Base-by-base conservation (phyloP, 2,797 vertebrate genomes). In the Poecilia wingei region DNA sequence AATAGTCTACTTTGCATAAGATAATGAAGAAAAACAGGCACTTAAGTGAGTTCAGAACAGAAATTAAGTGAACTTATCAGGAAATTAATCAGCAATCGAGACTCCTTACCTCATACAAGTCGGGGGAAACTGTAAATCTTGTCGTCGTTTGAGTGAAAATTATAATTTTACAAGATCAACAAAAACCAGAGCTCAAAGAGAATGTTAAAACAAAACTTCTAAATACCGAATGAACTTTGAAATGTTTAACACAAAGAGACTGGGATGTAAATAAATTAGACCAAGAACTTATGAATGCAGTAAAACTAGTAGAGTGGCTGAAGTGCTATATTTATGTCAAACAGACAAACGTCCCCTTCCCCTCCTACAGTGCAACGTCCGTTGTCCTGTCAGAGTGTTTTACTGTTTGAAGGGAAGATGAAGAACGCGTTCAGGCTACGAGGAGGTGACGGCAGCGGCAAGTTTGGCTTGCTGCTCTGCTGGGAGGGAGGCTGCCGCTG, bases 401-500 rank as follows among this genome's bases (percentile, higher is more conserved):
- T 3, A 51, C 49, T 69, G 45, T 36, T 39, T 16, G 14, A 1
- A 55, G 80, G 82, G 79, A 41, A 79, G n/a, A 61, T 12, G 78
- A 77, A 83, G 79, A n/a, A 22, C 41, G 51, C 22, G 73, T 70
- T 68, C 1, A 22, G 36, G 88, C 88, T 95, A 96, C 0, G 88
- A 93, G 43, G 89, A 78, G 28, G 87, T 46, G 64, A 95, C 57
- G 59, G 84, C 92, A 0, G 72, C 68, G 0, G 87, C 91, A 55
- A 98, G 89, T 45, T 86, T 93, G 69, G 93, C 92, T 80, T 94
- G 94, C 76, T 95, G 91, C 77, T 97, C 95, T 1, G 84, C 85
- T 75, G 97, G 94, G 88, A 97, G 94, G 4, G 95, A 94, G 74
- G 88, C 92, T 82, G 96, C 77, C 13, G 96, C 96, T 0, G 79